Percentiles rank a stretch among this genome's conserved stretches.
These are phyloP conservation scores for Dendronephthya gigantea DNA, from an alignment of 64 coral and sea anemone genomes.

Conservation along the genomic window DNA sequence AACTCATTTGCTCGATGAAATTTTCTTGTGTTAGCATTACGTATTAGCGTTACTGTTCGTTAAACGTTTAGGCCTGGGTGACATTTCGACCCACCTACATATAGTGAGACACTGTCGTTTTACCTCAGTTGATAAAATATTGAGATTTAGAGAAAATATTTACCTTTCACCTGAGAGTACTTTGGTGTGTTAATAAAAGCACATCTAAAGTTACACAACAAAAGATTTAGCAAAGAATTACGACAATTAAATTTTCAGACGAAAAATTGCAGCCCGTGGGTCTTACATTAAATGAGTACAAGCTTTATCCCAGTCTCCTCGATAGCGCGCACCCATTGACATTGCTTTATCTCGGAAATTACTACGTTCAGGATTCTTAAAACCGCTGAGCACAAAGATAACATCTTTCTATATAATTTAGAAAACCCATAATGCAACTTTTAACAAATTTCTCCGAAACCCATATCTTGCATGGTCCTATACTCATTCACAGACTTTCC, in stretches of 20 bases:
- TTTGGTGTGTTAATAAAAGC: slow-evolving; percentile 94
- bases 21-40: too few species aligned
- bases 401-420: slow-evolving; percentile 87
- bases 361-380: slow-evolving; percentile 74
- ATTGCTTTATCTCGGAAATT: slow-evolving; percentile 78
- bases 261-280: not conserved
- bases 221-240: too few species aligned
- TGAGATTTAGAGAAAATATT: not conserved
- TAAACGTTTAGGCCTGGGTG: too few species aligned
- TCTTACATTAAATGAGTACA: slow-evolving; percentile 93
- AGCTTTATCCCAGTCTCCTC: slow-evolving; percentile 59
- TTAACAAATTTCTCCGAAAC: too few species aligned
- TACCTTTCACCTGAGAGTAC: slow-evolving; percentile 93
- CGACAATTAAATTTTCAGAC: not conserved
- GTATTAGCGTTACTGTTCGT: too few species aligned
- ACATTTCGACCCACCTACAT: too few species aligned
- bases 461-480: too few species aligned
- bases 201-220: slow-evolving; percentile 78
- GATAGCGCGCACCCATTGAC: slow-evolving; percentile 79
- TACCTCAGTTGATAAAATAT: too few species aligned
- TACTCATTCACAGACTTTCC: too few species aligned
- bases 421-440: too few species aligned
- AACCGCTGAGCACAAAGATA: slow-evolving; percentile 87
- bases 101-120: too few species aligned
- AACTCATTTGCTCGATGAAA: too few species aligned